Conservation (phyloP, 1,140 invertebrate species). For the Dysdera silvatica region DNA sequence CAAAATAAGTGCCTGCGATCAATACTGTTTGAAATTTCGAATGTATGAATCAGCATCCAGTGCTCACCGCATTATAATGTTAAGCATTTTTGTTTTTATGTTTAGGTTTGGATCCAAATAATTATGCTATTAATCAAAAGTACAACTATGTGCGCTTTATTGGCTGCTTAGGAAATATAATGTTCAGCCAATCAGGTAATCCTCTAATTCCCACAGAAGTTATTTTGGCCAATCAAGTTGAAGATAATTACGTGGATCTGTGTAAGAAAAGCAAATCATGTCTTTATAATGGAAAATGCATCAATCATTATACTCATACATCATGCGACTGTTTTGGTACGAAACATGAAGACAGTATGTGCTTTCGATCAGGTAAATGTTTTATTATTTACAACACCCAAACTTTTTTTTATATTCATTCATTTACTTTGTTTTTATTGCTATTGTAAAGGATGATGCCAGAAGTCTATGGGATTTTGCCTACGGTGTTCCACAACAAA, state of each 20-base stretch:
- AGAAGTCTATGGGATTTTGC: too few relatives aligned
- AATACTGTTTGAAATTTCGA: constrained; percentile 6
- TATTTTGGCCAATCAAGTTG: constrained; percentile 26
- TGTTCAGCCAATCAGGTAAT: constrained; percentile 52
- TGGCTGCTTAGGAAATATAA: constrained; percentile 78
- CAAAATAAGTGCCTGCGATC: too few relatives aligned
- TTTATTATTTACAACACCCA: background rate
- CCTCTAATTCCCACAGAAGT: constrained; percentile 13
- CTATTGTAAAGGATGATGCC: too few relatives aligned
- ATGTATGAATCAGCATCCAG: background rate
- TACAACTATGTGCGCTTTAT: constrained; percentile 87
- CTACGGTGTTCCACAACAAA: too few relatives aligned
- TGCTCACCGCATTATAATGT: background rate
- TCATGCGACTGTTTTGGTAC: constrained; percentile 87
- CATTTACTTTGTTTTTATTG: too few relatives aligned
- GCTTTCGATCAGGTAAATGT: constrained; percentile 40
- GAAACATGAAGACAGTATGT: constrained; percentile 77
- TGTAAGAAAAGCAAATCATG: constrained; percentile 69
- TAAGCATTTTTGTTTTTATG: background rate
- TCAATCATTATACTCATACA: constrained; percentile 78
- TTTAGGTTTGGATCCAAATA: constrained; percentile 64
- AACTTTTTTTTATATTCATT: too few relatives aligned
- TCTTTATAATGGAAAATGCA: constrained; percentile 70
- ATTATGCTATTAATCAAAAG: constrained; percentile 73
- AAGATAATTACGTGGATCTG: constrained; percentile 49